These are phyloP conservation scores for Dascyllus trimaculatus DNA, from an alignment of 2,113 vertebrate genomes.

Conservation along the genomic window DNA sequence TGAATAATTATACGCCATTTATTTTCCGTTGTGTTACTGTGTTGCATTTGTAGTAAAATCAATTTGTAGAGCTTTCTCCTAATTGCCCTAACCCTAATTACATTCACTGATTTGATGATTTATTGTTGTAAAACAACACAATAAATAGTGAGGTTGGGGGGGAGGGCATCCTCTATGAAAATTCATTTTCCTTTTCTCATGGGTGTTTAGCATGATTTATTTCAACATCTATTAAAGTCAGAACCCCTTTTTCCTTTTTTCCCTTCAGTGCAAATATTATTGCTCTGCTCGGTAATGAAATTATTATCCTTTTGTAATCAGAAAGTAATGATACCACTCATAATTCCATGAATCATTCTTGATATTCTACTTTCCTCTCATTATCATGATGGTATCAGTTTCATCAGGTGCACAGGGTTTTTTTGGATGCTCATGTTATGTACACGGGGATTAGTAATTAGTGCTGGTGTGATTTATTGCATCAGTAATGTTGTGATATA, in stretches of 20 bases:
- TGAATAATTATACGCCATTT: conserved; percentile 10
- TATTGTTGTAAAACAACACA: conserved; percentile 15
- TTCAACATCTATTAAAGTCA: conserved; percentile 24
- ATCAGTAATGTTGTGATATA: conserved; percentile 6
- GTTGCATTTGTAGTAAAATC: conserved; percentile 19
- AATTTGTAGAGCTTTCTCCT: conserved; percentile 20
- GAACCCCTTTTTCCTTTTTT: not conserved
- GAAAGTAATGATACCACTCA: conserved; percentile 11
- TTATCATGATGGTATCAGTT: not conserved
- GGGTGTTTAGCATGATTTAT: conserved; percentile 28
- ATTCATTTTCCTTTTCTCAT: conserved; percentile 22
- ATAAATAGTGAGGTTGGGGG: not conserved
- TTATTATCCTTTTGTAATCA: conserved; percentile 6
- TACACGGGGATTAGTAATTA: not conserved
- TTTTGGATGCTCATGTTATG: conserved; percentile 10
- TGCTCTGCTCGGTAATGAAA: not conserved
- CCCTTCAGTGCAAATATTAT: not conserved
- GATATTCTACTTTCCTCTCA: not conserved
- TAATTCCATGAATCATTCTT: not conserved
- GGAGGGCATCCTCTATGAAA: not conserved
- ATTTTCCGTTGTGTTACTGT: conserved; percentile 12
- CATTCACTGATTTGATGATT: conserved; percentile 26
- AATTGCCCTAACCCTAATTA: conserved; percentile 18
- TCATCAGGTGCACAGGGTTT: not conserved
- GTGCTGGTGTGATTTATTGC: conserved; percentile 5